These are phyloP conservation scores for Boleophthalmus pectinirostris DNA, from an alignment of 2,113 vertebrate genomes.

Conservation along the genomic window DNA sequence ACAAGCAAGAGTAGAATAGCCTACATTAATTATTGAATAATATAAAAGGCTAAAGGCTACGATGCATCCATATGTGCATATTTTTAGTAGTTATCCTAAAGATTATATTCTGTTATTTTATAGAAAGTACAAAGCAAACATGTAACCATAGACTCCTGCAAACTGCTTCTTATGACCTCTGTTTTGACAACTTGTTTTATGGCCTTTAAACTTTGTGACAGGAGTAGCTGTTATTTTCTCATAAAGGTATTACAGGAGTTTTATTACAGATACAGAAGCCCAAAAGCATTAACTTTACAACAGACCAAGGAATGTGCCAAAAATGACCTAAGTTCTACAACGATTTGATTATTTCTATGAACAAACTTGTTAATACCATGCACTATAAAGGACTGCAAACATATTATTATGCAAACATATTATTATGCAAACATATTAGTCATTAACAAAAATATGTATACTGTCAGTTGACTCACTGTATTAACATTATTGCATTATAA, in stretches of 20 bases:
- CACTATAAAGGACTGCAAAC: too few relatives aligned
- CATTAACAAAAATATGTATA: too few relatives aligned
- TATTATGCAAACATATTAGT: too few relatives aligned
- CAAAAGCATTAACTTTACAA: neutral
- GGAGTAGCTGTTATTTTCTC: neutral
- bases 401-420: too few relatives aligned
- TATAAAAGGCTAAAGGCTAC: neutral
- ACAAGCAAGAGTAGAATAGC: neutral
- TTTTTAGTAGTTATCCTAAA: neutral
- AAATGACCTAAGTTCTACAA: neutral
- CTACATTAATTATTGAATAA: too few relatives aligned
- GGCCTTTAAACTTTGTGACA: neutral
- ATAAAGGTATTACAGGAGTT: neutral
- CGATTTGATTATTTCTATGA: neutral
- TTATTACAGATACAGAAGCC: neutral
- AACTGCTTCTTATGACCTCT: neutral
- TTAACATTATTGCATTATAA: too few relatives aligned
- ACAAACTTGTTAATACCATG: neutral
- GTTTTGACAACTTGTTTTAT: constrained; percentile 4
- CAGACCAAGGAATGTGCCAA: neutral
- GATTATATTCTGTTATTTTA: neutral
- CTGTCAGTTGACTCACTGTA: too few relatives aligned
- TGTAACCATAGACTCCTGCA: neutral
- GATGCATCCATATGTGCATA: too few relatives aligned
- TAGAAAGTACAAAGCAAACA: neutral